Evolutionary conservation across 2,113 vertebrate genomes (phyloP).

Genomic region (Dinomys branickii): DNA sequence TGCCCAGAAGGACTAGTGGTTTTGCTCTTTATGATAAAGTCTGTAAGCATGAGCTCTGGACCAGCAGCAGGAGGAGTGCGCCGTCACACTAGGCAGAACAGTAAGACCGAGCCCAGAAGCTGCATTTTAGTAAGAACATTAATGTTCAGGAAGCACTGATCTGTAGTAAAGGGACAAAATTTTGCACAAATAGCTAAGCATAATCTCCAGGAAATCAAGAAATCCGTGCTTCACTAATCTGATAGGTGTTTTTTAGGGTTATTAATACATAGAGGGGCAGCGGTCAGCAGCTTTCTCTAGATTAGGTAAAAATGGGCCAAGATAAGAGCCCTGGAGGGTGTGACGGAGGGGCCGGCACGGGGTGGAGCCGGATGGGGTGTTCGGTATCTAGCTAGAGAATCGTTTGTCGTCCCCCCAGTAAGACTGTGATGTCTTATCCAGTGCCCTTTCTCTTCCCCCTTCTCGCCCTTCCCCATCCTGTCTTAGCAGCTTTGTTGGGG

Average conservation of each 20-base stretch:
- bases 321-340: background rate
- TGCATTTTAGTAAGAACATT: conserved; percentile 14
- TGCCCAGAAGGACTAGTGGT: background rate
- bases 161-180: conserved; percentile 39
- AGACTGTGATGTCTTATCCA: conserved; percentile 22
- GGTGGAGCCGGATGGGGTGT: too few relatives aligned
- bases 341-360: background rate
- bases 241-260: background rate
- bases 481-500: background rate
- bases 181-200: background rate
- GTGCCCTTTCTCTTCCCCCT: background rate
- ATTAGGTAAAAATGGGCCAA: background rate
- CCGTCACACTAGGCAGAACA: background rate
- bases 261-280: background rate
- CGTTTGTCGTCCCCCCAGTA: background rate
- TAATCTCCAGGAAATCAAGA: background rate
- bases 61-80: background rate
- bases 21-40: background rate
- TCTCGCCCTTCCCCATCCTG: background rate
- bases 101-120: background rate
- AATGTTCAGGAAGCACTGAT: background rate
- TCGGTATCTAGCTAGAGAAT: background rate
- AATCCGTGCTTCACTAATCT: background rate
- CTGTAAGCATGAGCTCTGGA: background rate
- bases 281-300: background rate